Base-by-base conservation (phyloP, 2,113 vertebrate species). In the Dicentrarchus labrax region DNA sequence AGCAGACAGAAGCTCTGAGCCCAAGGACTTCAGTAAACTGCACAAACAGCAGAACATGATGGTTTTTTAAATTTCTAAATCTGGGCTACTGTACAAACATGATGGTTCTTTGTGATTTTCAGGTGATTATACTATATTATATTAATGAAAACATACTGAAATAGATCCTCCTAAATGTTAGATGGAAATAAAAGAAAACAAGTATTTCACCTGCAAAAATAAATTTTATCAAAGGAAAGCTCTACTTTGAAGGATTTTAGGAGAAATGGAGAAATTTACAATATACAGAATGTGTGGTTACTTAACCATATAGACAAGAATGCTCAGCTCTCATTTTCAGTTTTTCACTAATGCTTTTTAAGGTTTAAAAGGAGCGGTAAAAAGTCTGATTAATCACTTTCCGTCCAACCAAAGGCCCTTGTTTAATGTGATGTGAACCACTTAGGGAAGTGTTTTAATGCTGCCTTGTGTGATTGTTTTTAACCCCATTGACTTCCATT, bases 371-470 rank as follows among this genome's bases (percentile, higher is more conserved):
- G 13, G 15, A 45, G 0, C 56, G 65, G 19, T 64, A 41, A 57
- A 70, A 72, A 30, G 74, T 82, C 59, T 0, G 41, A 85, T 85
- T 81, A 85, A 51, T 80, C 78, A 77, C 39, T 74, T 61, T 73
- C 8, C 24, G 17, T 73, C 65, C 39, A 59, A 56, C 57, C 57
- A 22, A 38, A 78, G n/a, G 61, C 21, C 24, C 12, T 71, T 69
- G 72, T 68, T 74, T 39, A 54, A 47, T 47, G 68, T 67, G 13
- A 79, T 51, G 67, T 36, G 16, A 82, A 78, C 30, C 69, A 84
- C 72, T 83, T 53, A 59, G 24, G 3, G 38, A 78, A 50, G n/a
- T 43, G 41, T 48, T 87, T 68, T 82, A 88, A 73, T 56, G 48
- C 57, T n/a, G 16, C 56, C 71, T n/a, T 0, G 22, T 60, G 48